A percentile compares a stretch with the other conserved stretches of the same genome.
These are phyloP conservation scores for Amyelois transitella DNA, from an alignment of 1,140 invertebrate species.

Conservation along the genomic window DNA sequence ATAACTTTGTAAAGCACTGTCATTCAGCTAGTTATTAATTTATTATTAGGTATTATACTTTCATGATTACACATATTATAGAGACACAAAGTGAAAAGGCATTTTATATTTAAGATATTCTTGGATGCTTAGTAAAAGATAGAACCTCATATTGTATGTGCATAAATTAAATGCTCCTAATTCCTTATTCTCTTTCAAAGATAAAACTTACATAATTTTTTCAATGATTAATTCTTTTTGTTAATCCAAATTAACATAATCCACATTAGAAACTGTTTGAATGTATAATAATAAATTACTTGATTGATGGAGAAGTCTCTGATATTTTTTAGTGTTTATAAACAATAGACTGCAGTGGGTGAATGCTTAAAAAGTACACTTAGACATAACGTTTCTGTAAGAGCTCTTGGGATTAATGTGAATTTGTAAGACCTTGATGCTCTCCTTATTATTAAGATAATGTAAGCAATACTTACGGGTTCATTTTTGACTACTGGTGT, in stretches of 20 bases:
- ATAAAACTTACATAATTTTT: not conserved
- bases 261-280: not conserved
- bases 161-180: not conserved
- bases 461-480: slow-evolving; percentile 51
- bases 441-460: not conserved
- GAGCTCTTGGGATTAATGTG: too few species aligned
- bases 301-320: too few species aligned
- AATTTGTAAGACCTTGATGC: not conserved
- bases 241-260: not conserved
- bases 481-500: slow-evolving; percentile 68
- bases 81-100: not conserved
- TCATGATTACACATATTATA: not conserved
- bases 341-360: too few species aligned
- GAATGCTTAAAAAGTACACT: too few species aligned
- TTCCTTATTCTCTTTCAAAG: not conserved
- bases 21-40: not conserved
- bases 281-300: too few species aligned
- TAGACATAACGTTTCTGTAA: too few species aligned
- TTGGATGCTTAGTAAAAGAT: not conserved
- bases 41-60: not conserved
- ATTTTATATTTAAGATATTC: not conserved
- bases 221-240: not conserved
- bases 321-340: too few species aligned
- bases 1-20: too few species aligned
- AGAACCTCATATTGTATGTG: not conserved